phyloP scores from a whole-genome alignment of 1,140 invertebrate genomes.

The Ips typographus region DNA sequence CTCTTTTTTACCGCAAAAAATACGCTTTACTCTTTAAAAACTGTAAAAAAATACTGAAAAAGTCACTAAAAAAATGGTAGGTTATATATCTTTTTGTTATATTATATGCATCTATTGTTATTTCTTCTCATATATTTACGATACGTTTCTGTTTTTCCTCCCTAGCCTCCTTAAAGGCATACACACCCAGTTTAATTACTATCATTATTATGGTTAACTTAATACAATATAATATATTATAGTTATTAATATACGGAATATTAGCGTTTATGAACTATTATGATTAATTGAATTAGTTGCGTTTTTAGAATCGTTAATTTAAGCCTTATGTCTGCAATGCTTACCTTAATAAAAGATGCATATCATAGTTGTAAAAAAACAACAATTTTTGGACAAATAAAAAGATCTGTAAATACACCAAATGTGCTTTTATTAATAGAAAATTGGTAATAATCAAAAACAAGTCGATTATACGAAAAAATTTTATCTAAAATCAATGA shows the following conservation, averaged over 20 bases:
- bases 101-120: conserved; percentile 26
- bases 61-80: background rate
- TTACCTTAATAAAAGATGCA: conserved; percentile 72
- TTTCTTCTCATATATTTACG: conserved; percentile 15
- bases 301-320: conserved; percentile 25
- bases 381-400: conserved; percentile 68
- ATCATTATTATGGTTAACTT: background rate
- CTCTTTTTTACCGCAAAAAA: background rate
- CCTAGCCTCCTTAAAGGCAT: too few species aligned
- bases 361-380: conserved; percentile 80
- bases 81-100: conserved; percentile 9
- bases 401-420: conserved; percentile 59
- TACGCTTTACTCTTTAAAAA: conserved; percentile 20
- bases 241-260: background rate
- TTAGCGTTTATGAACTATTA: background rate
- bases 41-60: background rate
- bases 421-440: too few species aligned
- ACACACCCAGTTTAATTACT: too few species aligned
- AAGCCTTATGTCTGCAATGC: conserved; percentile 46
- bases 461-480: too few species aligned
- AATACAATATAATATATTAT: background rate
- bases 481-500: too few species aligned
- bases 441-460: too few species aligned
- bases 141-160: conserved; percentile 4
- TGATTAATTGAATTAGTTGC: background rate